A percentile compares a stretch with the other conserved stretches of the same genome.
Evolutionary conservation across 2,888 invertebrate species (phyloP).

Genomic region (Cephus pulcher): DNA sequence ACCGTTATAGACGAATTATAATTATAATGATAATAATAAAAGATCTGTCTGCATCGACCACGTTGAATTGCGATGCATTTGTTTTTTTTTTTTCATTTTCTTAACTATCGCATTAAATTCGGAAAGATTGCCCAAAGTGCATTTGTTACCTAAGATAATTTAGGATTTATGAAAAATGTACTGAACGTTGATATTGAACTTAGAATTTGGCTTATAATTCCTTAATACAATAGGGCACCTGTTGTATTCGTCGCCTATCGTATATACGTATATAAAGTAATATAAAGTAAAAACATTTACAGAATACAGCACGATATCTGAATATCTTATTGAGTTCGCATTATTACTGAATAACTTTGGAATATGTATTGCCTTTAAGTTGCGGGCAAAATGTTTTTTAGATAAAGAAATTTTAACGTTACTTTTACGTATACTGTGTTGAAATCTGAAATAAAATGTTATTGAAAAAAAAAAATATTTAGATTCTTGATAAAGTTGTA

Average conservation of each 20-base stretch:
- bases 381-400: background rate
- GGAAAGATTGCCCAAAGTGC: background rate
- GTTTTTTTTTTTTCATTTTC: background rate
- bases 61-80: background rate
- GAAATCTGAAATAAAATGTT: background rate
- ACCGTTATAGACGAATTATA: background rate
- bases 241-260: background rate
- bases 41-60: background rate
- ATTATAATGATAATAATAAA: background rate
- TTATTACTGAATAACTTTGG: background rate
- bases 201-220: background rate
- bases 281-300: background rate
- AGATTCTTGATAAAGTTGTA: background rate
- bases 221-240: no score
- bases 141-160: no score
- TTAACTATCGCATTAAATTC: background rate
- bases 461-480: background rate
- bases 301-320: background rate
- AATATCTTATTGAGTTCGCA: background rate
- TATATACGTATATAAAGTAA: background rate
- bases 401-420: background rate
- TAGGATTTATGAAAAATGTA: background rate
- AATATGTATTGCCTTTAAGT: background rate
- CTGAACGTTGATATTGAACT: background rate
- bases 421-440: background rate